Evolutionary conservation across 2,888 invertebrate genomes (phyloP).

Genomic region (Eristalis pertinax): DNA sequence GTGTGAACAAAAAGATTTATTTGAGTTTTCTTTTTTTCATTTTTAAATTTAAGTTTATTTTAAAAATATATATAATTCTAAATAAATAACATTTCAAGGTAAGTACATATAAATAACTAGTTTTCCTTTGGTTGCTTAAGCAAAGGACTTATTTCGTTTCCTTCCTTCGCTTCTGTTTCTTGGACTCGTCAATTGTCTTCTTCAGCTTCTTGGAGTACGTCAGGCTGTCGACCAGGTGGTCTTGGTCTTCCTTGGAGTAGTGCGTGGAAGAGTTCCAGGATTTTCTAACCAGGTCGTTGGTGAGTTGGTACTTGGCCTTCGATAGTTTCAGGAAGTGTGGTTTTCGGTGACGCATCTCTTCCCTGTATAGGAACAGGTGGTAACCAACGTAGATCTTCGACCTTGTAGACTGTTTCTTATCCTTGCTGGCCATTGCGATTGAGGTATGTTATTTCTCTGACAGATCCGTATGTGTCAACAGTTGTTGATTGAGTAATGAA

Average conservation of each 20-base stretch:
- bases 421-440: neutral
- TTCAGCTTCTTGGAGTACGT: neutral
- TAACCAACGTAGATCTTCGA: slow-evolving; percentile 10
- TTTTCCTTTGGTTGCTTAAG: neutral
- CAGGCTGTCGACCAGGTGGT: neutral
- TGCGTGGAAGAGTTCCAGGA: neutral
- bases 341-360: slow-evolving; percentile 18
- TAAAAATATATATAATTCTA: neutral
- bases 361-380: slow-evolving; percentile 18
- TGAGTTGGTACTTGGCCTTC: neutral
- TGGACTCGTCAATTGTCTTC: neutral
- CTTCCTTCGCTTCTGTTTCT: neutral
- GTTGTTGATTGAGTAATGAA: neutral
- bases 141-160: too few relatives aligned
- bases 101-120: too few relatives aligned
- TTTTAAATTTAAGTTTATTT: neutral
- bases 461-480: neutral
- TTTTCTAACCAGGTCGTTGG: neutral
- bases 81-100: neutral
- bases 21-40: too few relatives aligned
- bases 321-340: neutral
- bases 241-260: neutral
- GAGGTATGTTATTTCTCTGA: neutral
- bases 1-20: too few relatives aligned
- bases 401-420: neutral